These are phyloP conservation scores for Bufo bufo DNA, from an alignment of 2,113 vertebrate species.

Conservation along the genomic window DNA sequence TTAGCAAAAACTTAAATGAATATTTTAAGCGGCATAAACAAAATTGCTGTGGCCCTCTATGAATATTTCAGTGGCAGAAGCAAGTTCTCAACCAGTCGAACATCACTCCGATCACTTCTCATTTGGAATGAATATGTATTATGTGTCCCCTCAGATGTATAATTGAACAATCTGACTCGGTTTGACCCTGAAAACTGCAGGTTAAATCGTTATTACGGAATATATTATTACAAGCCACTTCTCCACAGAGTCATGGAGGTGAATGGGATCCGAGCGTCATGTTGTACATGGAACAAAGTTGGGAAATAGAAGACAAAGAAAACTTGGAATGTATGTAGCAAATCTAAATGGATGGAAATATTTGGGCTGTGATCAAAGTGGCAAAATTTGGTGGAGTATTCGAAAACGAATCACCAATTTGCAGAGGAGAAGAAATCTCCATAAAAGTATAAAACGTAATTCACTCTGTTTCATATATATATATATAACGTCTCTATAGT, in stretches of 20 bases:
- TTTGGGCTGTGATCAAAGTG: not conserved
- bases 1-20: constrained; percentile 25
- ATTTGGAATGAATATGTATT: constrained; percentile 52
- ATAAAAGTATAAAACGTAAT: too few relatives aligned
- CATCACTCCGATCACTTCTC: constrained; percentile 43
- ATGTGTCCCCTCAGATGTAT: constrained; percentile 47
- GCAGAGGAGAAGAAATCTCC: too few relatives aligned
- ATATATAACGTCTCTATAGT: too few relatives aligned
- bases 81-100: constrained; percentile 16
- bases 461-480: too few relatives aligned
- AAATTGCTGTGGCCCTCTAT: constrained; percentile 28
- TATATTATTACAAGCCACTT: constrained; percentile 43
- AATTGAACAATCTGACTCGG: constrained; percentile 51
- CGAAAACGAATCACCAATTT: too few relatives aligned
- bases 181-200: constrained; percentile 44
- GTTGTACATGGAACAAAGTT: not conserved
- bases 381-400: not conserved
- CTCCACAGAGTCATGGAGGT: constrained; percentile 40
- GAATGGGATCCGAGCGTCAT: not conserved
- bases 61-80: constrained; percentile 33
- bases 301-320: not conserved
- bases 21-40: constrained; percentile 50
- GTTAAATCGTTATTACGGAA: constrained; percentile 51
- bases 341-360: not conserved
- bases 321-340: not conserved